Percentiles rank a stretch among this genome's conserved stretches.
These are phyloP conservation scores for Pristionchus exspectatus DNA, from an alignment of 2,888 invertebrate species.

Conservation along the genomic window DNA sequence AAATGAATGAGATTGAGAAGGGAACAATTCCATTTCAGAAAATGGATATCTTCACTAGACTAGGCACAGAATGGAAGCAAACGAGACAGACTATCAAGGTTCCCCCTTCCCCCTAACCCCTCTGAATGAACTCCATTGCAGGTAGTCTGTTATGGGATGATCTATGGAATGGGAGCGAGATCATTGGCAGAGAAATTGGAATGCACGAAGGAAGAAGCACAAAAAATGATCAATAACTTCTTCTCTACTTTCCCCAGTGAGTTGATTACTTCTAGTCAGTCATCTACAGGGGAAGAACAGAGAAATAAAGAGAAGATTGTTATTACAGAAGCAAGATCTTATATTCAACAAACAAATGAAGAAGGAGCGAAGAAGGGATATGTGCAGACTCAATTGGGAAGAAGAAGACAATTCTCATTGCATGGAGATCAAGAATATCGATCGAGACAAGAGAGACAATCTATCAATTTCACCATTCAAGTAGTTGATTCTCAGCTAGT, in stretches of 20 bases:
- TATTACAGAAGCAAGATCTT: constrained; percentile 83
- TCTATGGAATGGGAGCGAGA: constrained; percentile 95
- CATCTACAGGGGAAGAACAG: too few relatives aligned
- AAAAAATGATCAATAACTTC: constrained; percentile 83
- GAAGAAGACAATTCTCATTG: neutral
- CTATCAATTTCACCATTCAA: constrained; percentile 94
- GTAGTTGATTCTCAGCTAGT: neutral
- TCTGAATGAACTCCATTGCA: constrained; percentile 78
- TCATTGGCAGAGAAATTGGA: constrained; percentile 88
- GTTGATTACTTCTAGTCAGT: neutral
- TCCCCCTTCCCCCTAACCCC: neutral
- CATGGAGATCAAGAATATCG: constrained; percentile 82
- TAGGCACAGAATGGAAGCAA: constrained; percentile 71
- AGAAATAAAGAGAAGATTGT: neutral
- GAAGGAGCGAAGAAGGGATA: constrained; percentile 86
- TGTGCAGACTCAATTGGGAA: constrained; percentile 88
- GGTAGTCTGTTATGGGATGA: constrained; percentile 92
- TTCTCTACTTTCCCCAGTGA: constrained; percentile 88
- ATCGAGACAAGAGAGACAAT: constrained; percentile 94
- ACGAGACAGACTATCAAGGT: constrained; percentile 83
- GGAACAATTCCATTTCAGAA: neutral
- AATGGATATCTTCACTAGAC: constrained; percentile 29
- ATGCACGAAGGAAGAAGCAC: constrained; percentile 88
- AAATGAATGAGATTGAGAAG: neutral
- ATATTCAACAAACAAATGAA: constrained; percentile 83